Conservation (phyloP, 1,140 invertebrate species). For the Drosophila nannoptera region DNA sequence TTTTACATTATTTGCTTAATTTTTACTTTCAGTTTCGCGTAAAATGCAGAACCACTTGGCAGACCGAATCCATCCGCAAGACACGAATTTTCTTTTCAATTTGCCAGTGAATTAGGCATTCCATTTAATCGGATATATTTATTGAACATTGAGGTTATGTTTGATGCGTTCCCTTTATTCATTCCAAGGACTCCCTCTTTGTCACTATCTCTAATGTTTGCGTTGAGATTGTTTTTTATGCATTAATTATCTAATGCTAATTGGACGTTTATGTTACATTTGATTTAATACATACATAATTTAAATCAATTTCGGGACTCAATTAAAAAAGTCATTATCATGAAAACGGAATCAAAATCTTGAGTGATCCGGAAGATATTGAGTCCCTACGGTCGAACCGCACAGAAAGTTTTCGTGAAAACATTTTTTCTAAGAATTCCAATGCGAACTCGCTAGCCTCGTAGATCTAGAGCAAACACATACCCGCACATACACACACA, state of each 20-base stretch:
- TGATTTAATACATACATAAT: conserved; percentile 42
- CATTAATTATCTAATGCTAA: conserved; percentile 17
- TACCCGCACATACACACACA: conserved; percentile 48
- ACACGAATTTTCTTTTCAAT: conserved; percentile 35
- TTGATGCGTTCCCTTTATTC: conserved; percentile 15
- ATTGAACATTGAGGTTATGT: conserved; percentile 24
- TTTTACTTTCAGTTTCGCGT: conserved; percentile 61
- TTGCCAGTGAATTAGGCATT: conserved; percentile 45
- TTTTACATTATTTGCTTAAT: conserved; percentile 18
- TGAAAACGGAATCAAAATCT: conserved; percentile 28
- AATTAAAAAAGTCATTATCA: conserved; percentile 32
- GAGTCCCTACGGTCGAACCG: conserved; percentile 74
- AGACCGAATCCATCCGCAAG: conserved; percentile 38
- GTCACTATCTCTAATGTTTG: conserved; percentile 7
- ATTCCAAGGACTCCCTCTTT: conserved; percentile 6
- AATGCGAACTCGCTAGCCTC: conserved; percentile 52
- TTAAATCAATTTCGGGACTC: conserved; percentile 74
- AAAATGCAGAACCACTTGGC: conserved; percentile 59
- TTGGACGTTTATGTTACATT: conserved; percentile 49
- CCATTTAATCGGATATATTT: background rate
- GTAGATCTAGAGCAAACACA: conserved; percentile 54
- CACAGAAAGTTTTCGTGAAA: conserved; percentile 40
- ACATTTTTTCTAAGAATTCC: conserved; percentile 29
- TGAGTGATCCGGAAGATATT: conserved; percentile 23
- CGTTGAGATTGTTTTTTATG: conserved; percentile 21